phyloP scores from a whole-genome alignment of 2,113 vertebrate genomes.

The Garra rufa region DNA sequence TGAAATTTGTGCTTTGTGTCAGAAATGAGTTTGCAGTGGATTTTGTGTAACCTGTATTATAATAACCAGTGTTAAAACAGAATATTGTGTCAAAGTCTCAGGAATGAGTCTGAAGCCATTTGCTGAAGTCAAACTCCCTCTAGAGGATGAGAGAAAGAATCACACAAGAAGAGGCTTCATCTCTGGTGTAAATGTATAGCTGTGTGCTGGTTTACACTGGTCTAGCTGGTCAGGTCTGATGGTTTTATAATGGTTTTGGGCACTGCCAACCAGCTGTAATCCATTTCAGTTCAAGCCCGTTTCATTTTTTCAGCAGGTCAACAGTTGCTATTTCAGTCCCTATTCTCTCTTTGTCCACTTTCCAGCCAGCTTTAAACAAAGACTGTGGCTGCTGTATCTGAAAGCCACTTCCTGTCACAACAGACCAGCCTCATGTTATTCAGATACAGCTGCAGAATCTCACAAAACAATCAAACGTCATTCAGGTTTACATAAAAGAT shows the following conservation, averaged over 20 bases:
- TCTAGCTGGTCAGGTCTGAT: not conserved
- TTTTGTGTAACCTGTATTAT: not conserved
- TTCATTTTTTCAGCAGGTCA: not conserved
- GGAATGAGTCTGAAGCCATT: not conserved
- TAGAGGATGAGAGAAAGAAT: constrained; percentile 37
- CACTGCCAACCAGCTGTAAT: not conserved
- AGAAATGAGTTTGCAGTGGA: not conserved
- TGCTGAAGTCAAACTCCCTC: constrained; percentile 37
- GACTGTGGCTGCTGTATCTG: constrained; percentile 9
- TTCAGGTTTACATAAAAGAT: not conserved
- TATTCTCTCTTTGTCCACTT: constrained; percentile 32
- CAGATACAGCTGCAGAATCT: not conserved
- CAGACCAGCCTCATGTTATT: not conserved
- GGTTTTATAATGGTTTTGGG: not conserved
- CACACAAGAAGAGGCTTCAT: not conserved
- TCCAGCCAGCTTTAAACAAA: constrained; percentile 27
- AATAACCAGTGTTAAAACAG: too few species aligned
- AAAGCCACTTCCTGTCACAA: not conserved
- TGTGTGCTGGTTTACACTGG: not conserved
- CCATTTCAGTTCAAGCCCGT: not conserved
- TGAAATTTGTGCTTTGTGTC: not conserved
- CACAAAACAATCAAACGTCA: not conserved
- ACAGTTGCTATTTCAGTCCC: constrained; percentile 30
- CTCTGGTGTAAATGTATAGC: not conserved
- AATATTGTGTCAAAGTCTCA: not conserved